Evolutionary conservation across 1,140 invertebrate species (phyloP), one percentile per base, ranked within the genome.

Genomic region (Drosophila melanica): DNA sequence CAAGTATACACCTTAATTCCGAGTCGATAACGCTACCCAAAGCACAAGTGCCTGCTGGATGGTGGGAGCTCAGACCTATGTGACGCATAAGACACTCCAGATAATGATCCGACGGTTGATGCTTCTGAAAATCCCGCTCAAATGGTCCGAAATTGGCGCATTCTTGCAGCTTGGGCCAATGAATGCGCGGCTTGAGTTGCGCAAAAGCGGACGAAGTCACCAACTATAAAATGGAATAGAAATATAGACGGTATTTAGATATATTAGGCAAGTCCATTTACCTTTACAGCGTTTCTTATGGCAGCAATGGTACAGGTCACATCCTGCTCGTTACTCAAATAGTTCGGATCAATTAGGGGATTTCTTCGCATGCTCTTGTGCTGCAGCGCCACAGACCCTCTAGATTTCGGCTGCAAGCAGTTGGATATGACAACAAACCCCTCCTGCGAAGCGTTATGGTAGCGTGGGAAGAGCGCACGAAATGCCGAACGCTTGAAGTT

Each of bases 281-380:
- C 91, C 59, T 92, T 84, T 6, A 95, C 90, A 0, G 93, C 94
- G 35, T 94, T 85, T 51, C 94, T 93, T 44, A 96, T 93, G 4
- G 94, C 95, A 86, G 92, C 92, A 12, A 94, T 93, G 59, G 94
- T 94, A 78, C 95, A 96, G 7, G 82, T 70, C 4, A 96, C 87
- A 81, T 96, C 95, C 11, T 92, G 90, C 0, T 91, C 70, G 3
- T 93, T 78, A 11, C 93, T 91, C n/a, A 97, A 91, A 85, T 96
- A 97, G 45, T 95, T 94, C 0, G 96, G 96, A 92, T 97, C 94
- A 14, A 98, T 95, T 6, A 94, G 87, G 0, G 96, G 96, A 44
- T 94, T 93, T 1, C 90, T 89, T 0, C 90, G 90, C 20, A 95
- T 94, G 82, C 95, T 93, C 10, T 77, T 90, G 39, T 93, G 93